These are phyloP conservation scores for Lucilia sericata DNA, from an alignment of 1,140 invertebrate genomes.

Conservation along the genomic window DNA sequence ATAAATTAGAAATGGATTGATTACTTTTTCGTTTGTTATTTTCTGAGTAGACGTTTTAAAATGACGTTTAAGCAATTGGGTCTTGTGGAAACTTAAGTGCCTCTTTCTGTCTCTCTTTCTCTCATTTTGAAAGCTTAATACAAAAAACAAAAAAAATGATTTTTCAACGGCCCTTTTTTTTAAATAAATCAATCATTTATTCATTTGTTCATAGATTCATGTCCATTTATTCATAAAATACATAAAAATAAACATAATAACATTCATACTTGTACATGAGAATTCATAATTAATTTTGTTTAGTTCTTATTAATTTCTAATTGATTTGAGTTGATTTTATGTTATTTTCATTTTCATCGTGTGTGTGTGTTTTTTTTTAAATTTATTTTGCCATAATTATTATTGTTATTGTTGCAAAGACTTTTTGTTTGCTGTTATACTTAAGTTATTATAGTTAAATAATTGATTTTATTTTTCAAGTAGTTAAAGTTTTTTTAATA, in stretches of 20 bases:
- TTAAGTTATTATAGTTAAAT: background rate
- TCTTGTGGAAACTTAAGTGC: constrained; percentile 49
- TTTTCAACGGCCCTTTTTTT: constrained; percentile 49
- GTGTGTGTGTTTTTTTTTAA: constrained; percentile 20
- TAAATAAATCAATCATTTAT: background rate
- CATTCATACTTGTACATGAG: too few relatives aligned
- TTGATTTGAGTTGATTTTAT: background rate
- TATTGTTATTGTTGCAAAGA: background rate
- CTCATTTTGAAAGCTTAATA: constrained; percentile 54
- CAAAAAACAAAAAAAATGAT: constrained; percentile 45
- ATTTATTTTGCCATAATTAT: background rate
- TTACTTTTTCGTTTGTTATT: background rate
- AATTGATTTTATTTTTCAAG: constrained; percentile 31
- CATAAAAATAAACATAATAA: too few relatives aligned
- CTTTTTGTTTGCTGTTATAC: background rate
- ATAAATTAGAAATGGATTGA: background rate
- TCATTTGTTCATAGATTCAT: constrained; percentile 3
- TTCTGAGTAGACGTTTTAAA: constrained; percentile 51
- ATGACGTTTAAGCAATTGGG: constrained; percentile 16
- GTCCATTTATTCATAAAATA: background rate
- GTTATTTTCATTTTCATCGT: background rate
- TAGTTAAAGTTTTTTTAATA: constrained; percentile 61
- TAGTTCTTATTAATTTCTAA: background rate
- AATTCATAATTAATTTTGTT: background rate
- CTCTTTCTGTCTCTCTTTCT: constrained; percentile 60